phyloP scores from a whole-genome alignment of 2,113 vertebrate species.

The Zosterops borbonicus region DNA sequence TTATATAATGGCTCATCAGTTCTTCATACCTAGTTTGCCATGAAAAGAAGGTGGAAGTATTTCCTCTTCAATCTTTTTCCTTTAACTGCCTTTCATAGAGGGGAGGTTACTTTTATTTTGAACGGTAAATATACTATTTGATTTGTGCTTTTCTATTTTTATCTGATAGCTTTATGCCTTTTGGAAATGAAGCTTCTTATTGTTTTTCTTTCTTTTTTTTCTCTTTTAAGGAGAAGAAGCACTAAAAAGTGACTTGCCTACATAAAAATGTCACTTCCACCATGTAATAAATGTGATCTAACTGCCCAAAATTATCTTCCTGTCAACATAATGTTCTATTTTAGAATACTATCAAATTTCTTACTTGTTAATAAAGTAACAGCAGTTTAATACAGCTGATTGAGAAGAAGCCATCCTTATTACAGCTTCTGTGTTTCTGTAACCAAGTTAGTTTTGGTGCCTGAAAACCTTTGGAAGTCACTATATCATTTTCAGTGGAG shows the following conservation, averaged over 20 bases:
- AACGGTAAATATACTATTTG: not conserved
- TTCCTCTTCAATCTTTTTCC: not conserved
- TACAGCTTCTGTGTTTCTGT: not conserved
- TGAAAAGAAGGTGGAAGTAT: not conserved
- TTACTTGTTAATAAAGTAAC: not conserved
- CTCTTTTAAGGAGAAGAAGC: not conserved
- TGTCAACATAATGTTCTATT: not conserved
- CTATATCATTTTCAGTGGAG: not conserved
- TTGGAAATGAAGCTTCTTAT: not conserved
- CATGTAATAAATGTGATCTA: not conserved
- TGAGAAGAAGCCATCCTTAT: not conserved
- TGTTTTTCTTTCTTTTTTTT: not conserved
- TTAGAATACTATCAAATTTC: not conserved
- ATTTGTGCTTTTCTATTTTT: not conserved
- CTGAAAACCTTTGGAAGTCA: not conserved
- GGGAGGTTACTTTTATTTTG: not conserved
- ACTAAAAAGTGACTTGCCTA: not conserved
- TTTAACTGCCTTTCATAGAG: not conserved
- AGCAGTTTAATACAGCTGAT: not conserved
- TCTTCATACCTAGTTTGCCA: not conserved
- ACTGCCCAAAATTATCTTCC: not conserved
- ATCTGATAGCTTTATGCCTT: not conserved
- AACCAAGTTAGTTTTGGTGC: not conserved
- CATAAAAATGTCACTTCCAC: not conserved
- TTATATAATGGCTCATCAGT: not conserved